Evolutionary conservation across 2,113 vertebrate genomes (phyloP).

Genomic region (Pelecanus crispus): DNA sequence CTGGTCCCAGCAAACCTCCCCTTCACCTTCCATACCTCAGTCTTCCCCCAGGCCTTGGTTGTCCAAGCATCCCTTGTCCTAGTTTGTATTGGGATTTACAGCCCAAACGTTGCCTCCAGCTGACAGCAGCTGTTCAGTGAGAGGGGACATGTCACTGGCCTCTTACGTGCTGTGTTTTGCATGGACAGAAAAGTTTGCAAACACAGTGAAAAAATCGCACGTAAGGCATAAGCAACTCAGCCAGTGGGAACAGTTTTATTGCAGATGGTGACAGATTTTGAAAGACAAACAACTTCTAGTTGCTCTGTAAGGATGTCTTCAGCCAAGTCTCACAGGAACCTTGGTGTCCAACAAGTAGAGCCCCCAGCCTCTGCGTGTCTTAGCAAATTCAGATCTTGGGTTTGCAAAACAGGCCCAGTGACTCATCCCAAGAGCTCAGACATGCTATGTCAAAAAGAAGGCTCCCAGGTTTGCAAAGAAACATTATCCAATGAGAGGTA

Average conservation of each 20-base stretch:
- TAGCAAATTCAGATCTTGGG: not conserved
- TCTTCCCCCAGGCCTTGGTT: not conserved
- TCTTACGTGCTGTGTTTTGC: not conserved
- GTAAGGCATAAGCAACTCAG: not conserved
- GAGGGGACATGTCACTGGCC: not conserved
- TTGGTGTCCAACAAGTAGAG: not conserved
- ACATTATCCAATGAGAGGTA: not conserved
- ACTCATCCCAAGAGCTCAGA: not conserved
- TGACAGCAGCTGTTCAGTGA: not conserved
- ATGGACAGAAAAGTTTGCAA: not conserved
- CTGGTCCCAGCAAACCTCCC: not conserved
- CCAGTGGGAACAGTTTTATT: not conserved
- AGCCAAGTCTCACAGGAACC: not conserved
- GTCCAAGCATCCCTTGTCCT: not conserved
- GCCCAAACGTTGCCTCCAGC: not conserved
- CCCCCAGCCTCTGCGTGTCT: not conserved
- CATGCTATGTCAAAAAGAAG: not conserved
- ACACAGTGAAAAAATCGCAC: not conserved
- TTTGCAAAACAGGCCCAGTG: not conserved
- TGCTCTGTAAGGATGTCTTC: not conserved
- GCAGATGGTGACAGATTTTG: not conserved
- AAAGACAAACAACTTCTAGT: not conserved
- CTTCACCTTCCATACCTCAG: not conserved
- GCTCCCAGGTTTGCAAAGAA: not conserved
- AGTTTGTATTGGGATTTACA: not conserved